A percentile compares a stretch with the other conserved stretches of the same genome.
These are phyloP conservation scores for Acromyrmex heyeri DNA, from an alignment of 1,140 invertebrate genomes.

Conservation along the genomic window DNA sequence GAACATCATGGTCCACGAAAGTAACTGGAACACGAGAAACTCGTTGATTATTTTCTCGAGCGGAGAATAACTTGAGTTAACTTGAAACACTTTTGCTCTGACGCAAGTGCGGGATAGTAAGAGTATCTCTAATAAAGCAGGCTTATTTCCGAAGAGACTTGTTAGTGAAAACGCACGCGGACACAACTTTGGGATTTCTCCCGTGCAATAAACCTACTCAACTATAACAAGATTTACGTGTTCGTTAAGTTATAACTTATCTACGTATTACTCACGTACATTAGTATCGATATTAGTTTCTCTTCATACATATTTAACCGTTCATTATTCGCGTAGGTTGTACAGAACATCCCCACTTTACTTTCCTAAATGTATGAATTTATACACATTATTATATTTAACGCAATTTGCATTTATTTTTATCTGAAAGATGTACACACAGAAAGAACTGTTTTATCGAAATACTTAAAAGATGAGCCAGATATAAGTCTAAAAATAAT, in stretches of 20 bases:
- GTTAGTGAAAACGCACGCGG: background rate
- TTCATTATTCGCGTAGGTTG: too few species aligned
- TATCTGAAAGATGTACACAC: too few species aligned
- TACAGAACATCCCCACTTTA: too few species aligned
- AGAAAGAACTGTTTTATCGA: too few species aligned
- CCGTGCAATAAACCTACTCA: constrained; percentile 1
- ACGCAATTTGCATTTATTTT: too few species aligned
- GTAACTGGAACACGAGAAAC: constrained; percentile 15
- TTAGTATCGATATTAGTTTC: constrained; percentile 38
- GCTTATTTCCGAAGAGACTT: background rate
- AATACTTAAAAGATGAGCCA: too few species aligned
- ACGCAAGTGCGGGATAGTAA: background rate
- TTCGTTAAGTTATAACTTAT: background rate
- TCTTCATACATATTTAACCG: constrained; percentile 28
- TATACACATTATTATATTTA: too few species aligned
- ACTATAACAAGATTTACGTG: constrained; percentile 26
- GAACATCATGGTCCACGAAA: background rate
- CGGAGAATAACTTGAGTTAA: background rate
- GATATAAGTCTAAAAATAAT: too few species aligned
- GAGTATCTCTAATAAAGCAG: background rate
- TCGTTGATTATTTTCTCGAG: constrained; percentile 22
- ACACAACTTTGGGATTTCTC: constrained; percentile 22
- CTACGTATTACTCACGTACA: background rate
- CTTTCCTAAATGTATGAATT: too few species aligned
- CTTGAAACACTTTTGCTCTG: background rate